Conservation (phyloP, 2,797 vertebrate species). For the Melanotaenia pygmaea region DNA sequence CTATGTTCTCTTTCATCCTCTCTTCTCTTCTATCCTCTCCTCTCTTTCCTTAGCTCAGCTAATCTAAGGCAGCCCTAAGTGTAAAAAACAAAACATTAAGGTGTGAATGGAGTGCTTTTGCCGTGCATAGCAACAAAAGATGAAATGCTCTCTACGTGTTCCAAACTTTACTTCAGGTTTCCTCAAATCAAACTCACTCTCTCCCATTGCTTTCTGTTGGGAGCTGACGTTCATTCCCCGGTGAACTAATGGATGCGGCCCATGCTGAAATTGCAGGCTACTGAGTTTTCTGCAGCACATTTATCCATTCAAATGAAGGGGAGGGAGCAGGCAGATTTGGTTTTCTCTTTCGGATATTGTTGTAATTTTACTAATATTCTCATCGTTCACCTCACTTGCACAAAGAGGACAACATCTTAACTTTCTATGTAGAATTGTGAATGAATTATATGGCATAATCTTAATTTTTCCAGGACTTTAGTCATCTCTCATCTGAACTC, state of each 20-base stretch:
- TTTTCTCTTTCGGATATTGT: constrained; percentile 16
- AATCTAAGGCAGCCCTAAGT: constrained; percentile 35
- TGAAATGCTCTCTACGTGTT: constrained; percentile 17
- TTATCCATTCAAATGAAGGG: constrained; percentile 59
- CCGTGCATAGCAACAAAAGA: background rate
- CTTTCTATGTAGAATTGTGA: constrained; percentile 22
- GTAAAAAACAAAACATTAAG: constrained; percentile 33
- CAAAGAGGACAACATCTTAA: constrained; percentile 17
- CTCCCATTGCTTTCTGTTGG: constrained; percentile 34
- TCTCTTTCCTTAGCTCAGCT: constrained; percentile 50
- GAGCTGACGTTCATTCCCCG: constrained; percentile 57
- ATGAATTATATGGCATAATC: constrained; percentile 32
- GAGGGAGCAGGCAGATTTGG: constrained; percentile 8
- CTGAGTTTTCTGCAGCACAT: constrained; percentile 54
- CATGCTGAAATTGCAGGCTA: constrained; percentile 45
- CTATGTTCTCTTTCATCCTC: constrained; percentile 37
- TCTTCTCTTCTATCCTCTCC: constrained; percentile 3
- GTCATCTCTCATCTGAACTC: constrained; percentile 35
- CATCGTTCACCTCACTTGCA: constrained; percentile 20
- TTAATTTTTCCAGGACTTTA: constrained; percentile 20
- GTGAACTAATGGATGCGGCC: constrained; percentile 63
- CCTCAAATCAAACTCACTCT: constrained; percentile 21
- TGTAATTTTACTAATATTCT: constrained; percentile 45
- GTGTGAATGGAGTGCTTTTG: constrained; percentile 25
- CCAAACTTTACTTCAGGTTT: constrained; percentile 30